phyloP scores from a whole-genome alignment of 2,888 invertebrate species.

The Podabrus alpinus region DNA sequence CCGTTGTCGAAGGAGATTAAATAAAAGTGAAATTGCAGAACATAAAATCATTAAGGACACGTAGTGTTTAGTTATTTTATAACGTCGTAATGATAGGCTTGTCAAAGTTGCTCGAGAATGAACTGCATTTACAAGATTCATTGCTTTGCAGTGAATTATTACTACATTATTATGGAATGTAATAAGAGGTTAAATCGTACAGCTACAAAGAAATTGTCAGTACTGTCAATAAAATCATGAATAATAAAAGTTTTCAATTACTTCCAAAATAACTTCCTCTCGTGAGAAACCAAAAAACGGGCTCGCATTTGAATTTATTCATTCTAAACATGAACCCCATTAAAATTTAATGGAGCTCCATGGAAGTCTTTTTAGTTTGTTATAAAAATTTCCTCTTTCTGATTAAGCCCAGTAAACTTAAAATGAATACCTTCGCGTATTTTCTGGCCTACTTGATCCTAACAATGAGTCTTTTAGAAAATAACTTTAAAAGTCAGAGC shows the following conservation, averaged over 20 bases:
- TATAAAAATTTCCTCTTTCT: constrained; percentile 19
- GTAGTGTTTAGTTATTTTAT: constrained; percentile 50
- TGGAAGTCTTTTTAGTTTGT: constrained; percentile 16
- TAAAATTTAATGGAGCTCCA: constrained; percentile 26
- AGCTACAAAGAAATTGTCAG: neutral
- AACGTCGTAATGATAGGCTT: constrained; percentile 49
- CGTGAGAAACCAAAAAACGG: neutral
- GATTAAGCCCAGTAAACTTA: constrained; percentile 16
- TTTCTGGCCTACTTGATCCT: constrained; percentile 41
- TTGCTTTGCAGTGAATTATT: constrained; percentile 32
- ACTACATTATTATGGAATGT: constrained; percentile 21
- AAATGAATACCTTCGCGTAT: constrained; percentile 36
- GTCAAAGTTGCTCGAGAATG: constrained; percentile 34
- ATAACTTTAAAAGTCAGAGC: constrained; percentile 40
- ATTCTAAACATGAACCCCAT: constrained; percentile 25
- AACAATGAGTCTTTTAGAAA: constrained; percentile 42
- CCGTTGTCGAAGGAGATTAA: constrained; percentile 35
- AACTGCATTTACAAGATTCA: constrained; percentile 29
- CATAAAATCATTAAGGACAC: constrained; percentile 44
- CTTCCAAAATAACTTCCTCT: neutral
- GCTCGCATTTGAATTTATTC: constrained; percentile 5
- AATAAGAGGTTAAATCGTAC: constrained; percentile 6
- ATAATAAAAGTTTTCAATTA: neutral
- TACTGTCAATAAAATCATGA: neutral
- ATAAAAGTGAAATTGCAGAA: constrained; percentile 42